Percentiles rank a stretch among this genome's conserved stretches.
phyloP scores from a whole-genome alignment of 2,888 invertebrate genomes.

The Nephrotoma guestfalica region DNA sequence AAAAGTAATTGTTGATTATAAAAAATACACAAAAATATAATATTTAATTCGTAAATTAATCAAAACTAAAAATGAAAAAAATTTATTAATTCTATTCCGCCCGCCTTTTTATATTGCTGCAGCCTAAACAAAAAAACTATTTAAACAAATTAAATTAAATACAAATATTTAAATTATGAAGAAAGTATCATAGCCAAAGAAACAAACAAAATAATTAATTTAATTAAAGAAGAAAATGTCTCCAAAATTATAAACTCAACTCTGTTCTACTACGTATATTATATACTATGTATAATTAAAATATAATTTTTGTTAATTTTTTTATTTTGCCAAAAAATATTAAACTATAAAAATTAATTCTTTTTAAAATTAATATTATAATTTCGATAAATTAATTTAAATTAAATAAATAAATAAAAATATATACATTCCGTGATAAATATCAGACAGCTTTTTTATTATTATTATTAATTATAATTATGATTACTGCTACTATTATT shows the following conservation, averaged over 20 bases:
- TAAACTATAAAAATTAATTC: neutral
- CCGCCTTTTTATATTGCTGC: neutral
- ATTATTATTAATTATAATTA: neutral
- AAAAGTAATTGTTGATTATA: neutral
- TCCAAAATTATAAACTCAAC: neutral
- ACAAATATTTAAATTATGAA: neutral
- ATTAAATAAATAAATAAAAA: neutral
- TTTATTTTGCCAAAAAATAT: slow-evolving; percentile 1
- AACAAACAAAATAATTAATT: neutral
- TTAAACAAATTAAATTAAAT: neutral
- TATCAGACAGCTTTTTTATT: neutral
- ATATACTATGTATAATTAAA: neutral
- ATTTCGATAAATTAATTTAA: neutral
- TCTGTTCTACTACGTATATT: neutral
- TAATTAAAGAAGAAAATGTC: neutral
- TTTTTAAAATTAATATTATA: neutral
- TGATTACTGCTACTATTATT: neutral
- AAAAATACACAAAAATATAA: neutral
- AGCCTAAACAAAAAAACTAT: neutral
- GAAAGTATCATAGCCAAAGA: neutral
- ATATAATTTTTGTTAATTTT: neutral
- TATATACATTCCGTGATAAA: slow-evolving; percentile 3
- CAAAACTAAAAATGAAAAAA: neutral
- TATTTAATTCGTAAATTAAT: neutral
- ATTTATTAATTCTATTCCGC: neutral